These are phyloP conservation scores for Dinocampus coccinellae DNA, from an alignment of 2,888 invertebrate genomes.

Conservation along the genomic window DNA sequence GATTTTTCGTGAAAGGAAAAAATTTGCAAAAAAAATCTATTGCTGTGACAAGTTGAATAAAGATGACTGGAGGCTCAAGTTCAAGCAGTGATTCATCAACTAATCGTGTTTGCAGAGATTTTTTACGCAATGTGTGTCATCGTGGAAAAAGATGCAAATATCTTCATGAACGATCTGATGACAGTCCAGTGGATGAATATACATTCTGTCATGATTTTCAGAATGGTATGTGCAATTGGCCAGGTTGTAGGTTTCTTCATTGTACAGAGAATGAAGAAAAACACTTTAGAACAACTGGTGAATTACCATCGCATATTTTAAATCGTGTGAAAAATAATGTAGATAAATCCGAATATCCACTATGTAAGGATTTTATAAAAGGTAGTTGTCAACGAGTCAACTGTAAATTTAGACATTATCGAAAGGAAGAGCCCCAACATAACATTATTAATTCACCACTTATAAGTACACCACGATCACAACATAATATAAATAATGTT, in stretches of 20 bases:
- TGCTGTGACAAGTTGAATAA: constrained; percentile 23
- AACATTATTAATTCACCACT: constrained; percentile 54
- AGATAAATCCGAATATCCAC: constrained; percentile 68
- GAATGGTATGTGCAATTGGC: constrained; percentile 81
- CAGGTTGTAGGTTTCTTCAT: constrained; percentile 83
- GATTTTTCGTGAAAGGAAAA: too few species aligned
- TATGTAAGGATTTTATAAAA: constrained; percentile 72
- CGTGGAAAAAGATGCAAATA: constrained; percentile 72
- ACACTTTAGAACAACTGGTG: constrained; percentile 80
- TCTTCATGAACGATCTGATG: constrained; percentile 69
- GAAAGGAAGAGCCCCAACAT: constrained; percentile 60
- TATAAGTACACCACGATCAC: constrained; percentile 56
- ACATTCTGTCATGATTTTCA: constrained; percentile 79
- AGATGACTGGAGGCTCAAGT: constrained; percentile 56
- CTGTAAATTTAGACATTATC: constrained; percentile 60
- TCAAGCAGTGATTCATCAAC: constrained; percentile 54
- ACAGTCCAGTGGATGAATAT: constrained; percentile 65
- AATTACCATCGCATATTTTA: constrained; percentile 75
- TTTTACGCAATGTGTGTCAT: constrained; percentile 73
- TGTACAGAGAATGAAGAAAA: constrained; percentile 83
- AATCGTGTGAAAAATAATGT: constrained; percentile 55
- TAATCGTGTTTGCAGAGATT: constrained; percentile 72
- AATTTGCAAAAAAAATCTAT: too few species aligned
- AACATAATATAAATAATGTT: constrained; percentile 55
- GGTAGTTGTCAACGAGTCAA: constrained; percentile 69